Base-by-base conservation (phyloP, 2,113 vertebrate species). In the Stegastes partitus region DNA sequence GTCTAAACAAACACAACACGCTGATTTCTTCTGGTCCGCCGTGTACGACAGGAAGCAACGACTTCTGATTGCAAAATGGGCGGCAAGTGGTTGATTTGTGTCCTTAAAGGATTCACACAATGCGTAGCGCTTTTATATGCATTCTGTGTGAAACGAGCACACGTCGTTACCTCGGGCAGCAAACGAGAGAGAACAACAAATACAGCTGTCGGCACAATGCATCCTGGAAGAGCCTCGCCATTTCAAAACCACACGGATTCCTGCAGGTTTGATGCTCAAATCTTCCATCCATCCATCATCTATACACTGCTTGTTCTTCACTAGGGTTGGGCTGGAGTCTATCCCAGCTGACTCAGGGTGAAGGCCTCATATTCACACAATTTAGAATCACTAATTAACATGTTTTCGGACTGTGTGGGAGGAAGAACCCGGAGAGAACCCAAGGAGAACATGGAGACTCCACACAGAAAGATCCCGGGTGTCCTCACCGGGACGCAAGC, bases 61-160 rank as follows among this genome's bases (percentile, higher is more conserved):
- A n/a, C 23, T 44, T 65, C 25, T 31, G 53, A 73, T 16, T 44
- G 55, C 56, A 56, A 58, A 16, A 65, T 65, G 18, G 77, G 10
- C 54, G 44, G 71, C 70, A 74, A 63, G 39, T 26, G 23, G 28
- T 21, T 79, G 50, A 59, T 85, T 69, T 73, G 21, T 44, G 50
- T 76, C 70, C 68, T 79, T 77, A 23, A 61, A 63, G 11, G 37
- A 68, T 56, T 63, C 63, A 34, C 34, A 66, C 31, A 62, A 44
- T n/a, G n/a, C 57, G n/a, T 47, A 56, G 39, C 51, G 76, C 81
- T 68, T 68, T 21, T 75, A 67, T 64, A n/a, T 65, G 51, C 63
- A 57, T 59, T 22, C 53, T 39, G 15, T 71, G 57, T 63, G 10
- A 34, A 62, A 56, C 56, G n/a, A 47, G 7, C 16, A 47, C 45